Evolutionary conservation across 2,888 invertebrate species (phyloP).

Genomic region (Heliconius aoede): DNA sequence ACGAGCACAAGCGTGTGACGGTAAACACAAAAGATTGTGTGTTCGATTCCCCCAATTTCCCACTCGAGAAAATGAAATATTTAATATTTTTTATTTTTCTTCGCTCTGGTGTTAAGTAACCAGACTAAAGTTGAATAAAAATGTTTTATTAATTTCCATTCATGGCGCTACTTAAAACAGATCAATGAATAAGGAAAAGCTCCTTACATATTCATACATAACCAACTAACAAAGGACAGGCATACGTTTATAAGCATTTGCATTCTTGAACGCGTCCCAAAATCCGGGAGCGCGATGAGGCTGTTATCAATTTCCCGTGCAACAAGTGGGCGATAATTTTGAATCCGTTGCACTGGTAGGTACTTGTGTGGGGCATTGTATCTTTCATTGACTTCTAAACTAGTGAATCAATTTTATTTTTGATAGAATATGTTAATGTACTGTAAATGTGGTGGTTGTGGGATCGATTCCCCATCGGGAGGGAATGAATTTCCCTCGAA

Average conservation of each 20-base stretch:
- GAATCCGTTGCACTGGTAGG: slow-evolving; percentile 66
- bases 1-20: too few relatives aligned
- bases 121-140: too few relatives aligned
- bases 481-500: too few relatives aligned
- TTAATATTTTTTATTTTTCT: too few relatives aligned
- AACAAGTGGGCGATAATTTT: slow-evolving; percentile 83
- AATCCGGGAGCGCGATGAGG: slow-evolving; percentile 64
- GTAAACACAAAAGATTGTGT: too few relatives aligned
- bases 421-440: background rate
- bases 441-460: too few relatives aligned
- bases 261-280: slow-evolving; percentile 75
- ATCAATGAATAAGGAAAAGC: background rate
- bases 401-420: background rate
- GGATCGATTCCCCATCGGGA: too few relatives aligned
- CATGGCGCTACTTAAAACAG: background rate
- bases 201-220: background rate
- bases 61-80: too few relatives aligned
- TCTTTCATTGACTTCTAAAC: slow-evolving; percentile 38
- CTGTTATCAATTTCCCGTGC: slow-evolving; percentile 81
- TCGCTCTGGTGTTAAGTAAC: too few relatives aligned
- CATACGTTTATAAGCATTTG: slow-evolving; percentile 50
- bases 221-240: background rate
- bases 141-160: too few relatives aligned
- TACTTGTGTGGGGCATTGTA: slow-evolving; percentile 56
- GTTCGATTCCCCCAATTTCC: too few relatives aligned